Evolutionary conservation across 2,113 vertebrate genomes (phyloP).

Genomic region (Eulemur rufifrons): DNA sequence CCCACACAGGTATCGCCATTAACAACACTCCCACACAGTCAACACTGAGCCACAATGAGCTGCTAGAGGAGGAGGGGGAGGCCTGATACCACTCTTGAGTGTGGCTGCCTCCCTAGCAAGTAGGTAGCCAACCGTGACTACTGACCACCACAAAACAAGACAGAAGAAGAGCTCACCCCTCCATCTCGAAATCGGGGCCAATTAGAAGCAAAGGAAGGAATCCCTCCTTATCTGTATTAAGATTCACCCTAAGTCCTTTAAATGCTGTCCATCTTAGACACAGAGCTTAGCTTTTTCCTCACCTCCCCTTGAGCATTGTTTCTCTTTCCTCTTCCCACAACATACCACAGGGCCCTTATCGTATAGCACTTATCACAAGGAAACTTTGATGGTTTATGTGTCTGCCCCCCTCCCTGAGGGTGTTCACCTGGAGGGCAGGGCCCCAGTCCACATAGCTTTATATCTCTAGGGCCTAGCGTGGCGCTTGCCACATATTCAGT

Average conservation of each 20-base stretch:
- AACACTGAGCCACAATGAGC: slow-evolving; percentile 21
- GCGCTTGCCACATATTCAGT: neutral
- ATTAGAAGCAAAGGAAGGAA: neutral
- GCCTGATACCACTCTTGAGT: neutral
- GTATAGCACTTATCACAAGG: neutral
- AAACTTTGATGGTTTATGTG: neutral
- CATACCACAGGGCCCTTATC: neutral
- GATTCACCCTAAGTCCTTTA: neutral
- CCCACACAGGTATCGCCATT: slow-evolving; percentile 40
- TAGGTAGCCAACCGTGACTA: slow-evolving; percentile 50
- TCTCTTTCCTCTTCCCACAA: neutral
- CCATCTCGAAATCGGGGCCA: neutral
- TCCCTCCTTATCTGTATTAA: neutral
- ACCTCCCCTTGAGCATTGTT: neutral
- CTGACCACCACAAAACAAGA: neutral
- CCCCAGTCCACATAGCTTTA: neutral
- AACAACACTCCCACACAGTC: slow-evolving; percentile 45
- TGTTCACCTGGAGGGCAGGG: neutral
- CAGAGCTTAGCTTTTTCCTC: neutral
- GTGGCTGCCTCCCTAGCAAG: slow-evolving; percentile 44
- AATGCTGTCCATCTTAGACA: neutral
- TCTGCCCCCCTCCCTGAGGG: neutral
- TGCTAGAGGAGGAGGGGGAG: slow-evolving; percentile 14
- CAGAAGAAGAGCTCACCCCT: neutral
- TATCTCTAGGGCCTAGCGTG: neutral